Percentiles rank a stretch among this genome's conserved stretches.
Evolutionary conservation across 1,140 invertebrate genomes (phyloP).

Genomic region (Drosophila nebulosa): DNA sequence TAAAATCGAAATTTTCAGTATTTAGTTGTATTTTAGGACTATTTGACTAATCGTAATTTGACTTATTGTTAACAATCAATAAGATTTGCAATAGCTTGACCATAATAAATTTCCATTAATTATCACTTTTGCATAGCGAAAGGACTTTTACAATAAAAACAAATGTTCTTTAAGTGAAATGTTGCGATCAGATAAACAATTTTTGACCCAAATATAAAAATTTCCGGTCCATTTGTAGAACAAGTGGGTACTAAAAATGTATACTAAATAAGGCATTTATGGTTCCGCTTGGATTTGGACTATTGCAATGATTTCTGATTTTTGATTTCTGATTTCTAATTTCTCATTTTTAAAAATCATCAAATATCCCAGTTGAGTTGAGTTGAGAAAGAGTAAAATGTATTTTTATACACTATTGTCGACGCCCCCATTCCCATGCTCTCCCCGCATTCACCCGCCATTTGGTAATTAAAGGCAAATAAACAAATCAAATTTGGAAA

Average conservation of each 20-base stretch:
- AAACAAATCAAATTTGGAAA: constrained; percentile 68
- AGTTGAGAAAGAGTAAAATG: constrained; percentile 15
- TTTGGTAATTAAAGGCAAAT: constrained; percentile 65
- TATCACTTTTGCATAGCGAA: too few relatives aligned
- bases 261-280: background rate
- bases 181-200: background rate
- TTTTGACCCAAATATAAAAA: background rate
- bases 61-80: too few relatives aligned
- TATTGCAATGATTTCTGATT: background rate
- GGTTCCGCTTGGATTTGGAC: background rate
- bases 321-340: background rate
- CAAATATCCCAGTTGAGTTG: background rate
- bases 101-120: too few relatives aligned
- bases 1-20: too few relatives aligned
- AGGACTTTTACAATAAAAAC: too few relatives aligned
- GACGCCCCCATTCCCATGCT: background rate
- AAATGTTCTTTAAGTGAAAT: too few relatives aligned
- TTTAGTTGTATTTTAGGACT: too few relatives aligned
- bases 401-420: constrained; percentile 47
- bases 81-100: too few relatives aligned
- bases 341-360: background rate
- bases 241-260: background rate
- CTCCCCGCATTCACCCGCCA: background rate
- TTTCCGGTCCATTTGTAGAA: background rate
- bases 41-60: too few relatives aligned